Conservation (phyloP, 2,113 vertebrate species). For the Caracal caracal region DNA sequence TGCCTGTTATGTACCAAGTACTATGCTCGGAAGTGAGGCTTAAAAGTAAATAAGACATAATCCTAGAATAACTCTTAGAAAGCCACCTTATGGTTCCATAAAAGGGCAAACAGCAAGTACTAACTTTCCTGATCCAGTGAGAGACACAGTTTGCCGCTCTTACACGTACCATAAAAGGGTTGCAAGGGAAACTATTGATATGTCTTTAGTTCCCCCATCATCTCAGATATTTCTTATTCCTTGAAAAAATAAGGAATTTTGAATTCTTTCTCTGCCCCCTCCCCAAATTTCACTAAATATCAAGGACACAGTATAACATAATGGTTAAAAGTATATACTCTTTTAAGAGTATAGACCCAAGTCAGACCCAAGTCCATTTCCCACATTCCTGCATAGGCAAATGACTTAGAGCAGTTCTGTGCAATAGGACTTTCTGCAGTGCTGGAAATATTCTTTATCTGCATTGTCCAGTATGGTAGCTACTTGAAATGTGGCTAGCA, state of each 20-base stretch:
- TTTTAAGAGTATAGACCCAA: too few species aligned
- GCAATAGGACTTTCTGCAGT: rapidly evolving
- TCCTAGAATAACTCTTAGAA: not conserved
- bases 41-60: constrained; percentile 31
- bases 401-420: not conserved
- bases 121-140: not conserved
- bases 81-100: not conserved
- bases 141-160: not conserved
- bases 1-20: not conserved
- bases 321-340: not conserved
- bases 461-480: not conserved
- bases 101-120: not conserved
- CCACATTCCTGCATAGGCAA: not conserved
- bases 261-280: not conserved
- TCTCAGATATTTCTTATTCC: not conserved
- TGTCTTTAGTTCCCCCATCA: not conserved
- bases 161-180: not conserved
- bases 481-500: not conserved
- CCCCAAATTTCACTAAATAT: not conserved
- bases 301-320: not conserved
- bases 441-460: not conserved
- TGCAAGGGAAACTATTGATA: not conserved
- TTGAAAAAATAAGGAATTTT: not conserved
- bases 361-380: not conserved
- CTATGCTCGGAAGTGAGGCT: not conserved